Percentiles rank a stretch among this genome's conserved stretches.
Conservation (phyloP, 1,140 invertebrate species). For the Lutraria rhynchaena region DNA sequence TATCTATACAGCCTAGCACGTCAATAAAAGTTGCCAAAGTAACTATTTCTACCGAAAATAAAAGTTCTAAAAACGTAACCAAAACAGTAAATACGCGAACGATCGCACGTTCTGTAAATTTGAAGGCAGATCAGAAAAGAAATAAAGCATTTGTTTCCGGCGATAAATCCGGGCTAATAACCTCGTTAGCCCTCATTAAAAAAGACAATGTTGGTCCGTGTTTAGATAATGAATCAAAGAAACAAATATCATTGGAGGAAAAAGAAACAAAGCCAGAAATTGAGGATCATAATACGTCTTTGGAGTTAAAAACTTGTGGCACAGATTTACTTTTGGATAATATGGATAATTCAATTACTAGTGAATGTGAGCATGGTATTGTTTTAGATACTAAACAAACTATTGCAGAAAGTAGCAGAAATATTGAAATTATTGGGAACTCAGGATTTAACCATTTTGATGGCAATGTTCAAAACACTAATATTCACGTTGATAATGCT, state of each 20-base stretch:
- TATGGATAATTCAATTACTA: no score
- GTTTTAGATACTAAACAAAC: no score
- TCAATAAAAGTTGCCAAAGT: constrained; percentile 26
- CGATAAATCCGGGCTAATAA: constrained; percentile 17
- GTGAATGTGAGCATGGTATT: no score
- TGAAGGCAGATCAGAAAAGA: background rate
- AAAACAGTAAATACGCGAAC: background rate
- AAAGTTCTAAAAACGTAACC: background rate
- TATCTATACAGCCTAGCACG: constrained; percentile 23
- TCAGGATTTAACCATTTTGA: no score
- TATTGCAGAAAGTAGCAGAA: no score
- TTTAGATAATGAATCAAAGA: constrained; percentile 19
- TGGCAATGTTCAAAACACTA: no score
- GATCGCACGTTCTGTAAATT: background rate
- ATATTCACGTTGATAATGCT: no score
- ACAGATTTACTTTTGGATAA: no score
- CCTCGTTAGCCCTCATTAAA: constrained; percentile 17
- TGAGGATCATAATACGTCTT: no score
- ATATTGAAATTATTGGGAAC: no score
- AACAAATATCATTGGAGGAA: background rate
- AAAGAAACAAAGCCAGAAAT: no score
- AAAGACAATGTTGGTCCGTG: constrained; percentile 8
- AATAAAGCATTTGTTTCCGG: constrained; percentile 32
- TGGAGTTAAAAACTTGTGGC: no score
- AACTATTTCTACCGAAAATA: constrained; percentile 10